Base-by-base conservation (phyloP, 2,797 vertebrate genomes). In the Channa striata region DNA sequence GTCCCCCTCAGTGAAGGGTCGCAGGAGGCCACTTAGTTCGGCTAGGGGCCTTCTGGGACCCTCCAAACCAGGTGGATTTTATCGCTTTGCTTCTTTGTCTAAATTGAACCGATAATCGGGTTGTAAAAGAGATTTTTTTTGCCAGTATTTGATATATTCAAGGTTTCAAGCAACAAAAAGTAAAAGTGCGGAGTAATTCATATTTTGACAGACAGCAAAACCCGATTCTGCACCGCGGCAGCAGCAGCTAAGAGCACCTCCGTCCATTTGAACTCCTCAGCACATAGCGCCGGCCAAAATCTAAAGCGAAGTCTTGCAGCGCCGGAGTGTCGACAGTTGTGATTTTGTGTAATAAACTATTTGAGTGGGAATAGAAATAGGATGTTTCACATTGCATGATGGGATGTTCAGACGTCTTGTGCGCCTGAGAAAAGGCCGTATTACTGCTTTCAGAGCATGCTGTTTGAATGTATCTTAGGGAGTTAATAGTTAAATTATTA, bases 331-430 rank as follows among this genome's bases (percentile, higher is more conserved):
- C 42, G 53, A 50, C 21, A 53, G 21, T 68, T 79, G 48, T 56
- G 61, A 65, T 77, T 68, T 71, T 62, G 47, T 66, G 36, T 65
- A 50, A 48, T 75, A 63, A 80, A 61, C 59, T 58, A 56, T 74
- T 63, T 54, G 75, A 73, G 68, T 86, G 73, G 51, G 61, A 80
- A 36, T 61, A 82, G 85, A 46, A 58, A 48, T 78, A 83, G 80
- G 52, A 81, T 57, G 49, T 86, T 67, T 88, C 82, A 82, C 83
- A 1, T 74, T 83, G 78, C 74, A 87, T 80, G 81, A 65, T n/a
- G 9, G 65, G 59, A 71, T 77, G 75, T 66, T 62, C 34, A 78
- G 75, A 58, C 37, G 61, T 52, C 56, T 56, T 64, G 21, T 67
- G 53, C 62, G 57, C 30, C 21, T 51, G 59, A 68, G 40, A 65